Evolutionary conservation across 2,113 vertebrate species (phyloP).

Genomic region (Tragelaphus buxtoni): DNA sequence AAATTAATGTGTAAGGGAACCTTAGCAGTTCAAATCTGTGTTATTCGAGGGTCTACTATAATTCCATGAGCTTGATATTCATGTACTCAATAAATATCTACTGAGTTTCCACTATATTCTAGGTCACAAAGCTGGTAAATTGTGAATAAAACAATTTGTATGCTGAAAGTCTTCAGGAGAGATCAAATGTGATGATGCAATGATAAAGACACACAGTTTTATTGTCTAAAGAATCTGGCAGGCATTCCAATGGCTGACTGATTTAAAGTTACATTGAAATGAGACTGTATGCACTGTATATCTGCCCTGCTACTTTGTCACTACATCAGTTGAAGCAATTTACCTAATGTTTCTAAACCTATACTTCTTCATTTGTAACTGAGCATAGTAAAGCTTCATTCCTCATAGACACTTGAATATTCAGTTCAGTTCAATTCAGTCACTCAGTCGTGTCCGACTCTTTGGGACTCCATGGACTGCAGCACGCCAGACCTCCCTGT

Average conservation of each 20-base stretch:
- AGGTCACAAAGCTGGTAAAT: background rate
- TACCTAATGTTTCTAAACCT: background rate
- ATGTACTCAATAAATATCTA: background rate
- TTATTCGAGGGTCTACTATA: background rate
- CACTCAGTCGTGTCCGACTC: fast-evolving
- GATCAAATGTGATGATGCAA: background rate
- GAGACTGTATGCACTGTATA: background rate
- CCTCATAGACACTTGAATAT: background rate
- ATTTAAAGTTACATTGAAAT: background rate
- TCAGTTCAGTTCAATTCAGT: background rate
- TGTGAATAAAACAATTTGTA: background rate
- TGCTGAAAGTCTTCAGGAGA: background rate
- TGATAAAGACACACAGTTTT: background rate
- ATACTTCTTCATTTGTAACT: background rate
- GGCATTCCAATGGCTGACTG: background rate
- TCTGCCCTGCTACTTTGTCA: background rate
- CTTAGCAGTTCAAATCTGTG: background rate
- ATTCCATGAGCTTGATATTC: background rate
- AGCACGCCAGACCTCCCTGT: background rate
- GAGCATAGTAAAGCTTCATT: background rate
- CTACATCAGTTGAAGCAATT: background rate
- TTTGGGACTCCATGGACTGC: background rate
- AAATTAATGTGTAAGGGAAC: background rate
- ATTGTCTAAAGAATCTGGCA: background rate
- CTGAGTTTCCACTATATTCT: background rate